Evolutionary conservation across 2,888 invertebrate species (phyloP), one percentile per base, ranked within the genome.

Genomic region (Shargacucullia verbasci): DNA sequence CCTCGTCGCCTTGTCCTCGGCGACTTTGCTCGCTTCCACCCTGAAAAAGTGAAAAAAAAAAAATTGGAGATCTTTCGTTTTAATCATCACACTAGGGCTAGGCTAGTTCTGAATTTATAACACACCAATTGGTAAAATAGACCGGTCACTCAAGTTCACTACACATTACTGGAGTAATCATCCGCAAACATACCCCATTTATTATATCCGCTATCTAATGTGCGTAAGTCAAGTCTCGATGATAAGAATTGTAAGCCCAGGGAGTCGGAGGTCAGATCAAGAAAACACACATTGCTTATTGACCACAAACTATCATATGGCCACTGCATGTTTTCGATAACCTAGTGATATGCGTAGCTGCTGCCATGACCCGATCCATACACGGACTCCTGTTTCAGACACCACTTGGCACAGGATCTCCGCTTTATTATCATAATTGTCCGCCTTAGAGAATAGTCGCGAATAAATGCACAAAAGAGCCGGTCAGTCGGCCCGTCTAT

Each of bases 161-260:
- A 79, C 82, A 84, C 81, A 85, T 78, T 84, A 92, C 89, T 91
- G 85, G 80, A 82, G 73, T 81, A 84, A 79, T 83, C 81, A 84
- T 89, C 83, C 84, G 88, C 87, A 89, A 91, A 90, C 85, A 85
- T 79, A 87, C 86, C 85, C 87, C 86, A 90, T 92, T 92, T 93
- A 93, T 92, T 92, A 87, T 87, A 87, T 89, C 83, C 79, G 83
- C 85, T 93, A 93, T 93, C 93, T 88, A 85, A 84, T 85, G 87
- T 91, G 86, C 90, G 91, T 89, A 89, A 88, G 82, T 81, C 80
- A 63, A 80, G 78, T 81, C 62, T 68, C 80, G 76, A 76, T 55
- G 89, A 91, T 90, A 91, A 91, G 80, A 84, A 76, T 78, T 80
- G 69, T 87, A 86, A 86, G 83, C 86, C 79, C 78, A 82, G 76